Base-by-base conservation (phyloP, 2,888 invertebrate genomes). In the Temnothorax rugatulus region DNA sequence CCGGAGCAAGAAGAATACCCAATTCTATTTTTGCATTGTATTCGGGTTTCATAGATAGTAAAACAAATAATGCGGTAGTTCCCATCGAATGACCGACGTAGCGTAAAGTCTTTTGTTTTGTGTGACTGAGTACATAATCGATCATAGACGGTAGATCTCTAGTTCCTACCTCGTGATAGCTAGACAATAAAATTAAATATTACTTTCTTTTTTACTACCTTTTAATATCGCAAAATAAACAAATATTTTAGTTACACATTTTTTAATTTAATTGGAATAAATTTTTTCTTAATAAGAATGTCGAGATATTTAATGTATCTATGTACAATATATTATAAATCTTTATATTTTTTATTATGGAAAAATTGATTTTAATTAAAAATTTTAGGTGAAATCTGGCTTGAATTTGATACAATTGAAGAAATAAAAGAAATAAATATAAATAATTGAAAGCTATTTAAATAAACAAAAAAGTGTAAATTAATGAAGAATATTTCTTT, bases 41-140 rank as follows among this genome's bases (percentile, higher is more conserved):
- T 38, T 84, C 81, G 0, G 81, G 73, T 57, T 13, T 71, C 41
- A n/a, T 54, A 0, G 84, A 73, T 13, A 81, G 9, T 5, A 84
- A 44, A 25, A 18, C n/a, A 4, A 54, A 68, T 0, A 79, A 50
- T 21, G 1, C 0, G 1, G 73, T 73, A n/a, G 64, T 57, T 47
- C 81, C 84, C 64, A 81, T 44, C 1, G 81, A 81, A 18, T 81
- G 25, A 29, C 52, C 84, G 7, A 84, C n/a, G 13, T 73, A 81
- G 9, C 4, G 4, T 0, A 84, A 2, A 25, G 11, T 57, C 21
- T 73, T 15, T 25, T 59, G 52, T 15, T 47, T 34, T 29, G 84
- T 84, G 5, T 57, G 34, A 41, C 38, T 25, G 15, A 71, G 34
- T 4, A 73, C 13, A 15, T 66, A 84, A 21, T 84, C 84, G 9